Conservation (phyloP, 2,797 vertebrate genomes). For the Smutsia temminckii region DNA sequence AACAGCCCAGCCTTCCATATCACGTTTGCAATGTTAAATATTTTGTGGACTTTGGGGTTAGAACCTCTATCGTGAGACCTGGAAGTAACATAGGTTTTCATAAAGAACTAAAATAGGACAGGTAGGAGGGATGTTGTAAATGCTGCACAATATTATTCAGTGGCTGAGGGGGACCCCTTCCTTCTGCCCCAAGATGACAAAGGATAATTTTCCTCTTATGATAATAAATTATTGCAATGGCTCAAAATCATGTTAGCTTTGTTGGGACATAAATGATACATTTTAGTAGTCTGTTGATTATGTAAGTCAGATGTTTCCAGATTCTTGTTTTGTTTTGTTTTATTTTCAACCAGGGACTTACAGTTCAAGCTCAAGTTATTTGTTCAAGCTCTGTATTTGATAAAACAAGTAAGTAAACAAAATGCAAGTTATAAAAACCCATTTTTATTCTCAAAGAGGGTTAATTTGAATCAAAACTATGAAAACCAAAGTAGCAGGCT, state of each 20-base stretch:
- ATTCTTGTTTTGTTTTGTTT: background rate
- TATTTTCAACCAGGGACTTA: background rate
- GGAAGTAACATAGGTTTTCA: background rate
- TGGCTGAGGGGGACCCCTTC: background rate
- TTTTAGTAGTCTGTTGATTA: background rate
- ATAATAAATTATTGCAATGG: background rate
- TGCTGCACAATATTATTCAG: background rate
- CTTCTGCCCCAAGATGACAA: background rate
- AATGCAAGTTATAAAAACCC: background rate
- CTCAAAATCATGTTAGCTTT: background rate
- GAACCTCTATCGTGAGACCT: background rate
- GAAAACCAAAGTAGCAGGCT: background rate
- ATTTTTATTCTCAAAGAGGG: slow-evolving; percentile 2
- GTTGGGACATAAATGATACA: background rate
- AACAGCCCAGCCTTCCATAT: slow-evolving; percentile 63
- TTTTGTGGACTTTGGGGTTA: slow-evolving; percentile 47
- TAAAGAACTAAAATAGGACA: background rate
- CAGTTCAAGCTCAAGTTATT: background rate
- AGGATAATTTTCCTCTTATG: background rate
- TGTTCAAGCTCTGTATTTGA: background rate
- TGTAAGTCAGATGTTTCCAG: background rate
- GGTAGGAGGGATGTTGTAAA: background rate
- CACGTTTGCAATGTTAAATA: slow-evolving; percentile 60
- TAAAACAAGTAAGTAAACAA: background rate
- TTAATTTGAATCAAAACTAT: background rate